These are phyloP conservation scores for Himantopus leucocephalus DNA, from an alignment of 2,113 vertebrate genomes.

Conservation along the genomic window DNA sequence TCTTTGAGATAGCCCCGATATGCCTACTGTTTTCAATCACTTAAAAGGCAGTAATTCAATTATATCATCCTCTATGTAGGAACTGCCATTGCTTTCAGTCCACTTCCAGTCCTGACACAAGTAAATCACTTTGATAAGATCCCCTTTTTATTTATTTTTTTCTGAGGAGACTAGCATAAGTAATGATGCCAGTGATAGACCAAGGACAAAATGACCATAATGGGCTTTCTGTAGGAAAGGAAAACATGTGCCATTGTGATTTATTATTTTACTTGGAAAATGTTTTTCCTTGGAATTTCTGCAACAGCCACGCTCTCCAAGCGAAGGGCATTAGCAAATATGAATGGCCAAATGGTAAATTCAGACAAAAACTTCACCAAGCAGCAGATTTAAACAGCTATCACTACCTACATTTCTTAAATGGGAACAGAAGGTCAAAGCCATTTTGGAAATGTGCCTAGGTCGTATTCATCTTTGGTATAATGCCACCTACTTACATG, in stretches of 20 bases:
- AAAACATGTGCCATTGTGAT: constrained; percentile 41
- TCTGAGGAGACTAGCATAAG: constrained; percentile 65
- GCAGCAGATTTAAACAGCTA: neutral
- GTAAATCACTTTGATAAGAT: constrained; percentile 80
- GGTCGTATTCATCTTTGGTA: neutral
- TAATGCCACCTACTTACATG: constrained; percentile 29
- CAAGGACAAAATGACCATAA: constrained; percentile 73
- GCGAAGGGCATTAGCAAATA: neutral
- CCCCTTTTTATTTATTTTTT: constrained; percentile 44
- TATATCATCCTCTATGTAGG: constrained; percentile 69
- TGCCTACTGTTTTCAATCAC: constrained; percentile 80
- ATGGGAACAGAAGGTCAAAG: neutral
- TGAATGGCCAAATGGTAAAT: neutral
- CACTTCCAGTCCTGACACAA: constrained; percentile 73
- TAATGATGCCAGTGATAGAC: constrained; percentile 66
- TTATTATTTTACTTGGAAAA: constrained; percentile 41
- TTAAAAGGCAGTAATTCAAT: constrained; percentile 81
- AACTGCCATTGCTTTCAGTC: constrained; percentile 74
- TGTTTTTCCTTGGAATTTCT: constrained; percentile 50
- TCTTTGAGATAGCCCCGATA: constrained; percentile 69
- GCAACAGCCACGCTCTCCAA: neutral
- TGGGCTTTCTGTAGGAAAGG: constrained; percentile 51
- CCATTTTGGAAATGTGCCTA: neutral
- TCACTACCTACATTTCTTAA: neutral
- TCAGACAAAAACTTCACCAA: neutral